Conservation (phyloP, 1,140 invertebrate genomes). For the Oncopeltus fasciatus region DNA sequence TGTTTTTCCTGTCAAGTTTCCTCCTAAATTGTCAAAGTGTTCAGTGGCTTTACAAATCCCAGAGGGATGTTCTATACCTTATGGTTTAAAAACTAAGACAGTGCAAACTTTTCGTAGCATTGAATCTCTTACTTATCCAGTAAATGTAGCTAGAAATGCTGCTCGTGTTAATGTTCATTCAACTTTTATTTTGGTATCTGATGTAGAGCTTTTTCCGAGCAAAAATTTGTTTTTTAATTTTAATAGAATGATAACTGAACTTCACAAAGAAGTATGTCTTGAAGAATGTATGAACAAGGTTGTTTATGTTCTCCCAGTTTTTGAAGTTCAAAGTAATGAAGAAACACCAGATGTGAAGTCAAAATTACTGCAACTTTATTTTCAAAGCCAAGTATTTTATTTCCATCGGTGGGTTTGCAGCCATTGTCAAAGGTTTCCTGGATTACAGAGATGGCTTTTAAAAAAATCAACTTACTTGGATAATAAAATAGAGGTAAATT, state of each 20-base stretch:
- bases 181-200: conserved; percentile 53
- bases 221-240: conserved; percentile 44
- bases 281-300: conserved; percentile 21
- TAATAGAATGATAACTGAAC: conserved; percentile 38
- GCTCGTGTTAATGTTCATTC: conserved; percentile 45
- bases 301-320: conserved; percentile 54
- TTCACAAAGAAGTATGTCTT: conserved; percentile 17
- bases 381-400: conserved; percentile 32
- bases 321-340: conserved; percentile 49
- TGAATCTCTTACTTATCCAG: conserved; percentile 44
- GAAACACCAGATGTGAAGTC: conserved; percentile 42
- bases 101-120: conserved; percentile 19
- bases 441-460: conserved; percentile 50
- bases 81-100: conserved; percentile 1
- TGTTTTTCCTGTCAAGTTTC: conserved; percentile 38
- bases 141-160: conserved; percentile 59
- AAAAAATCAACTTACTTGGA: conserved; percentile 32
- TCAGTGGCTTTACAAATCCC: not conserved
- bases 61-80: conserved; percentile 14
- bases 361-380: conserved; percentile 33
- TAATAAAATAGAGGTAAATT: conserved; percentile 28
- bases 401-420: conserved; percentile 46
- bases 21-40: conserved; percentile 23
- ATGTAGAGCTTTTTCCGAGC: conserved; percentile 60
- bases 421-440: conserved; percentile 65